Evolutionary conservation across 2,888 invertebrate genomes (phyloP), one percentile per base, ranked within the genome.

Genomic region (Cataglyphis livida): DNA sequence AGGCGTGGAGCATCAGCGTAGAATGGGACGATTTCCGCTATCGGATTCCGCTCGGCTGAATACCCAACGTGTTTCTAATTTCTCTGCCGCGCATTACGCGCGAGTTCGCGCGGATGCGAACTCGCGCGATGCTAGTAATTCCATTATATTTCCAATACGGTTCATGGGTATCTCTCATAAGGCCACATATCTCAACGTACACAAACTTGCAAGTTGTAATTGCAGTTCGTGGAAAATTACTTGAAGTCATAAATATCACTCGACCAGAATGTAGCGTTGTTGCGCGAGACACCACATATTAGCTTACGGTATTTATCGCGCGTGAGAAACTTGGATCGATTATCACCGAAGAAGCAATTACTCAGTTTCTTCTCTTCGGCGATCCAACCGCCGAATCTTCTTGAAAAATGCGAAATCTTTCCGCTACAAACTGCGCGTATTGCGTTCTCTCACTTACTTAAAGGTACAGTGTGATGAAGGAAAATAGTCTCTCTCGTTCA

Each of bases 191-290:
- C 74, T 81, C 81, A 81, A 57, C 41, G 73, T 73, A 81, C 81
- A n/a, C 51, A 38, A 81, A 83, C 81, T 81, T 83, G 70, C 64
- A 21, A 35, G 68, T 74, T 66, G 66, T 83, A 83, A 83, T 83
- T 74, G 73, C 81, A 74, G 81, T 65, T 81, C 18, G 71, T 61
- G 81, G 51, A 81, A 81, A 74, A 76, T 83, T 76, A 76, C 76
- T 71, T 41, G 81, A 71, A 41, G 73, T 81, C 83, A 64, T 83
- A 83, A 83, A 83, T 81, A 81, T 73, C 61, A 74, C 73, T 61
- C 35, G 81, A 32, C 35, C 32, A 41, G 54, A 81, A 51, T 64
- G n/a, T 18, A 18, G 65, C 59, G 51, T 41, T 51, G 78, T 44
- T 44, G 57, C 44, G 18, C 21, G 70, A 51, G 51, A n/a, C n/a